Base-by-base conservation (phyloP, 2,888 invertebrate species). In the Stenurella melanura region DNA sequence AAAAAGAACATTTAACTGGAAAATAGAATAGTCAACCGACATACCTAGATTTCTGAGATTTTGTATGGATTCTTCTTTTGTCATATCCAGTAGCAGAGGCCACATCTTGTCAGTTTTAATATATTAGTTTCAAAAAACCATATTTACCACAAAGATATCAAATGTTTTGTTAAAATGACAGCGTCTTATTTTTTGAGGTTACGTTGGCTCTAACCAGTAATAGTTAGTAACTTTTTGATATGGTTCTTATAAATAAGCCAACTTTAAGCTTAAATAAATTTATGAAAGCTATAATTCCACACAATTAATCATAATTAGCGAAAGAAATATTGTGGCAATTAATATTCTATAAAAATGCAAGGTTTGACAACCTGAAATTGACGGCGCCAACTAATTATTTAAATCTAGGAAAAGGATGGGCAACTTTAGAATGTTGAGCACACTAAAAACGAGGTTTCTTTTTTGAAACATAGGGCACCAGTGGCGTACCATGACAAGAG, bases 1-100 rank as follows among this genome's bases (percentile, higher is more conserved):
- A 83, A 83, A 50, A 50, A 60, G 30, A 64, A 34, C 54, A 15
- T 50, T 68, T 60, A 61, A 66, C 42, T 73, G 72, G 15, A 60
- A 54, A 72, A 30, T 54, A 15, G 10, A 6, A 15, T 56, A 34
- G 1, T 34, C 50, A 38, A 58, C 15, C 0, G 18, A 74, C 68
- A 90, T 93, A 96, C 96, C 96, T 88, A 97, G 93, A 91, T 95
- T 94, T 87, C 97, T 93, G 88, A 97, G 93, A 91, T 94, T 94
- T 88, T 96, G 94, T 90, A 95, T 94, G 90, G 96, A 97, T 90
- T 97, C 97, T 90, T 97, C 96, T 89, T 94, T 94, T 86, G 95
- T 94, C 94, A 96, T 94, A 91, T 97, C 95, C 84, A 95, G 91
- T 81, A 94, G 91, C 90, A 93, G 91, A 82, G 96, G 95, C 94